A percentile compares a stretch with the other conserved stretches of the same genome.
These are phyloP conservation scores for Nymphalis io DNA, from an alignment of 1,140 invertebrate genomes.

Conservation along the genomic window DNA sequence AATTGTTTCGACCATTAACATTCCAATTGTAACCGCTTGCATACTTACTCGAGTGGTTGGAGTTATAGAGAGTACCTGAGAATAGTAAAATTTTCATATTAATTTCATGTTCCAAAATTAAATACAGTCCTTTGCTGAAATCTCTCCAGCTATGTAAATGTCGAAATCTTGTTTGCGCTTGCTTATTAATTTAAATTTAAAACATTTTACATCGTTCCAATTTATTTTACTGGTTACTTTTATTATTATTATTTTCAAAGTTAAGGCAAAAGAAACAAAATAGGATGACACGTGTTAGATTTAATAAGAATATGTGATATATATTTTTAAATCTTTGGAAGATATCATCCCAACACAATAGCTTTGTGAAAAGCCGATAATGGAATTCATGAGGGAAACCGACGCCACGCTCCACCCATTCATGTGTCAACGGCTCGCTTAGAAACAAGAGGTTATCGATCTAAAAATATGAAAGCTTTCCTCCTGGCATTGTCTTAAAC, in stretches of 20 bases:
- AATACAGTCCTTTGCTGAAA: conserved; percentile 21
- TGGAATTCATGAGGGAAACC: conserved; percentile 43
- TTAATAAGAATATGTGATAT: too few species aligned
- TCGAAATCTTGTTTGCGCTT: conserved; percentile 25
- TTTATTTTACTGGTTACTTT: conserved; percentile 11
- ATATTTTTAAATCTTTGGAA: background rate
- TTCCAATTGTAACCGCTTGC: conserved; percentile 52
- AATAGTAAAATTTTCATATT: conserved; percentile 20
- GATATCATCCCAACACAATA: conserved; percentile 37
- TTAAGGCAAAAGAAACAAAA: too few species aligned
- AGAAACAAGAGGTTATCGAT: conserved; percentile 68
- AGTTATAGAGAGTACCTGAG: background rate
- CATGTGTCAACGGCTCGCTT: conserved; percentile 60
- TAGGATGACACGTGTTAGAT: background rate
- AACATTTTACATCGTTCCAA: conserved; percentile 20
- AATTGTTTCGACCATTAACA: conserved; percentile 62
- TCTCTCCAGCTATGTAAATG: conserved; percentile 23
- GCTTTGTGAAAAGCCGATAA: conserved; percentile 42
- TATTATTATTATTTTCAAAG: background rate
- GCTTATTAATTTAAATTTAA: conserved; percentile 29
- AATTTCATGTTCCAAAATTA: conserved; percentile 29
- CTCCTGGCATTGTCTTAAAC: conserved; percentile 64
- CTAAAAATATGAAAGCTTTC: conserved; percentile 64
- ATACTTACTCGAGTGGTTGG: conserved; percentile 50
- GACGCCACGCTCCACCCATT: conserved; percentile 40